phyloP scores from a whole-genome alignment of 1,140 invertebrate species.

The Ceratina japonica region DNA sequence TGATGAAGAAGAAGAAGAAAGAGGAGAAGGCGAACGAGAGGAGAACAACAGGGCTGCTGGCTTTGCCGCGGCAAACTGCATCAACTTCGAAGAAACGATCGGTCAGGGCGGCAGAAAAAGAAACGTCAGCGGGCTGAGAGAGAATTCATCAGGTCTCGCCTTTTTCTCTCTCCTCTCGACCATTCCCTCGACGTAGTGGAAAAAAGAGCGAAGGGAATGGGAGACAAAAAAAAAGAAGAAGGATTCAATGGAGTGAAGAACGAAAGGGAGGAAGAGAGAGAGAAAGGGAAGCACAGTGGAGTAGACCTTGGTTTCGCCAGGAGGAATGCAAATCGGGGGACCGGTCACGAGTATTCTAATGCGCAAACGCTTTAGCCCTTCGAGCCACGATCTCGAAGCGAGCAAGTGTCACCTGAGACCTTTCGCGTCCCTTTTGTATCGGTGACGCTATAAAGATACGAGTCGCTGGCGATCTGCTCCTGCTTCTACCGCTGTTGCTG shows the following conservation, averaged over 20 bases:
- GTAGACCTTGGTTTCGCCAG: constrained; percentile 53
- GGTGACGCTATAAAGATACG: constrained; percentile 45
- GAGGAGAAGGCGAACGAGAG: too few species aligned
- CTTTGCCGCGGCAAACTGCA: constrained; percentile 14
- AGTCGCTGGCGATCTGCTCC: constrained; percentile 3
- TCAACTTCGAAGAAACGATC: constrained; percentile 58
- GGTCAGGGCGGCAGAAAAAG: constrained; percentile 15
- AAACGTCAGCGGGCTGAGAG: constrained; percentile 16
- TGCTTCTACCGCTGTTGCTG: too few species aligned
- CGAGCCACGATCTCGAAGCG: constrained; percentile 24
- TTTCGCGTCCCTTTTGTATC: constrained; percentile 20
- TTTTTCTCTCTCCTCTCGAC: not conserved
- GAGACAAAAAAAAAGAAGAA: not conserved
- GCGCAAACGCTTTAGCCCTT: constrained; percentile 54
- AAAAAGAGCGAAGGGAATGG: not conserved
- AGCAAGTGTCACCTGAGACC: constrained; percentile 36
- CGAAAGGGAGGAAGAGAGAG: not conserved
- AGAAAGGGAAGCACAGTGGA: not conserved
- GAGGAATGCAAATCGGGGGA: constrained; percentile 62
- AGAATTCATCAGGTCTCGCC: constrained; percentile 29
- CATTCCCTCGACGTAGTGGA: not conserved
- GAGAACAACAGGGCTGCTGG: constrained; percentile 28
- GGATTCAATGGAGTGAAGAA: not conserved
- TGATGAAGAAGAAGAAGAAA: too few species aligned
- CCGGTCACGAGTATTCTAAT: constrained; percentile 67